Base-by-base conservation (phyloP, 2,797 vertebrate species). In the Arctocebus calabarensis region DNA sequence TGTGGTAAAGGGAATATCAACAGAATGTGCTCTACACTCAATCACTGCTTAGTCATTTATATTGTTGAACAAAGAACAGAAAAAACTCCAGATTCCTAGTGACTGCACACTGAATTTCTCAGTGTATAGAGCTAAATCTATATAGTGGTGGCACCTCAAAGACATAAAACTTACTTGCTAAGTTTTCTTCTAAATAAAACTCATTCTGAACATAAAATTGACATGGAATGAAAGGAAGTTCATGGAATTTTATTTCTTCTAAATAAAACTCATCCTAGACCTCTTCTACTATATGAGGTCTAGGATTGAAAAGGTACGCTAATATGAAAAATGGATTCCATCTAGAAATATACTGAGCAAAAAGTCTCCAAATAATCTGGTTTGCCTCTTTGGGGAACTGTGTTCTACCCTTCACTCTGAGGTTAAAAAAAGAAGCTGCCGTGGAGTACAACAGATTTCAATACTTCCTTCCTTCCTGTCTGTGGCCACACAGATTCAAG, bases 161-260 rank as follows among this genome's bases (percentile, higher is more conserved):
- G 52, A 96, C 34, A 73, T 29, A 64, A 79, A 83, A 81, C 8
- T 86, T 71, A 27, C 23, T 91, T 94, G 22, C 43, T 70, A 87
- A 48, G 29, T 86, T 95, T 87, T 82, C 55, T 94, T 71, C 78
- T 73, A 92, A 94, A 68, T 84, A 78, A 81, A 78, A 90, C 52
- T 57, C 11, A 64, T 68, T 14, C 22, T 57, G 61, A 75, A 61
- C 34, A 71, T 64, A 32, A 64, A 52, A 52, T 52, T 52, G 48
- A 16, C 48, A 52, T 3, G 48, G 48, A 52, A 52, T 52, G 48
- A 52, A 52, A 16, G 48, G 48, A 52, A 52, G 48, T 52, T 52
- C 48, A 52, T 52, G 48, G 48, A 16, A 52, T 52, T 52, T 86
- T 6, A 45, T 52, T 52, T 52, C 48, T 52, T 52, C 48, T 52